Conservation (phyloP, 1,140 invertebrate species). For the Drosophila quadrilineata region DNA sequence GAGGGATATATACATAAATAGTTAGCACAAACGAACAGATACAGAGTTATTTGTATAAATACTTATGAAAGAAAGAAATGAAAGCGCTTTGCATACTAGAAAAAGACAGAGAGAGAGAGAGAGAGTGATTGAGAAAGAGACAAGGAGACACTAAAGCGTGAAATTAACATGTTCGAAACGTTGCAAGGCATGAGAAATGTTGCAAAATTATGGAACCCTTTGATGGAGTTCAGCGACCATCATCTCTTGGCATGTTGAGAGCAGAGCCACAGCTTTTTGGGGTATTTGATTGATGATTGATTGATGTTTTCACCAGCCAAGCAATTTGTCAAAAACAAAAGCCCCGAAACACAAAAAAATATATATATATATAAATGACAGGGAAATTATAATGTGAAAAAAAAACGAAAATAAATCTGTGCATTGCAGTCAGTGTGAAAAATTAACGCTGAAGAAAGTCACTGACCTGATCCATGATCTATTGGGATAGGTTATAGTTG, state of each 20-base stretch:
- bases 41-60: too few species aligned
- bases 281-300: conserved; percentile 69
- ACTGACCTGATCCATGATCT: conserved; percentile 4
- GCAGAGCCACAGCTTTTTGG: conserved; percentile 13
- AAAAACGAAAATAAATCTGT: conserved; percentile 36
- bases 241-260: conserved; percentile 26
- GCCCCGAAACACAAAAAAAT: too few species aligned
- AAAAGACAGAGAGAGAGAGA: conserved; percentile 43
- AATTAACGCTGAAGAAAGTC: conserved; percentile 23
- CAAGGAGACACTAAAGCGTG: conserved; percentile 43
- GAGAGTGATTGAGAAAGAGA: too few species aligned
- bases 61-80: too few species aligned
- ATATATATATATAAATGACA: conserved; percentile 23
- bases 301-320: conserved; percentile 66
- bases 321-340: conserved; percentile 47
- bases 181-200: conserved; percentile 30
- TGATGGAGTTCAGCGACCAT: conserved; percentile 46
- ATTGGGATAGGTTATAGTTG: conserved; percentile 18
- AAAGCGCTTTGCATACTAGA: conserved; percentile 62
- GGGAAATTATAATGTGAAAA: conserved; percentile 43
- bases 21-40: neutral
- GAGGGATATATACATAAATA: conserved; percentile 4
- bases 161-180: conserved; percentile 62
- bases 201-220: conserved; percentile 29
- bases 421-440: conserved; percentile 32